Percentiles rank a stretch among this genome's conserved stretches.
These are phyloP conservation scores for Pseudomyrmex gracilis DNA, from an alignment of 1,140 invertebrate genomes.

Conservation along the genomic window DNA sequence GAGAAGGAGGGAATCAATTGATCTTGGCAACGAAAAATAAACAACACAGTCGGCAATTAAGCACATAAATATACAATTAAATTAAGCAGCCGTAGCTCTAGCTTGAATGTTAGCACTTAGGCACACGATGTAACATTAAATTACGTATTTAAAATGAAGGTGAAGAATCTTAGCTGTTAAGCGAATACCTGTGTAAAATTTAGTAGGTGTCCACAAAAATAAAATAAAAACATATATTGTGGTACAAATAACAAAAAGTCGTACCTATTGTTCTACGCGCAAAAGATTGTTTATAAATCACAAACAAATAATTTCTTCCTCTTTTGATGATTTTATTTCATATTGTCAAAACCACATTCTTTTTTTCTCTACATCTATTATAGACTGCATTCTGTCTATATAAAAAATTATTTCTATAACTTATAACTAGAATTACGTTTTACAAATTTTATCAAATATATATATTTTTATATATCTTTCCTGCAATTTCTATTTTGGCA, in stretches of 20 bases:
- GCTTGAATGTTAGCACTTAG: constrained; percentile 85
- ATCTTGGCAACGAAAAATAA: constrained; percentile 78
- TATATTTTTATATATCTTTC: neutral
- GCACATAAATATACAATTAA: constrained; percentile 85
- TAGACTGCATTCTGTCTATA: neutral
- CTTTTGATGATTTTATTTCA: neutral
- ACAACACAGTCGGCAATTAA: constrained; percentile 79
- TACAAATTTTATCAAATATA: neutral
- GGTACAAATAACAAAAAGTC: constrained; percentile 83
- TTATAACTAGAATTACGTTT: neutral
- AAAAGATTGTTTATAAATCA: neutral
- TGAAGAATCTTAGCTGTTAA: constrained; percentile 81
- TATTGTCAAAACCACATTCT: neutral
- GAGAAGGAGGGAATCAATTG: constrained; percentile 73
- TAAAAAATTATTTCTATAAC: neutral
- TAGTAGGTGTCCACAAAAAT: constrained; percentile 86
- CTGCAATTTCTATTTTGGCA: constrained; percentile 2
- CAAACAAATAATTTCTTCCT: neutral
- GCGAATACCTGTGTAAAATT: constrained; percentile 86
- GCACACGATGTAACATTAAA: constrained; percentile 85
- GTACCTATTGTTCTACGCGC: constrained; percentile 48
- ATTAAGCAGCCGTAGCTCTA: constrained; percentile 83
- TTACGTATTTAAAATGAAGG: constrained; percentile 83
- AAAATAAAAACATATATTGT: constrained; percentile 86
- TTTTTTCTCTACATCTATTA: no score